Evolutionary conservation across 2,113 vertebrate species (phyloP).

Genomic region (Psammodynastes pulverulentus): DNA sequence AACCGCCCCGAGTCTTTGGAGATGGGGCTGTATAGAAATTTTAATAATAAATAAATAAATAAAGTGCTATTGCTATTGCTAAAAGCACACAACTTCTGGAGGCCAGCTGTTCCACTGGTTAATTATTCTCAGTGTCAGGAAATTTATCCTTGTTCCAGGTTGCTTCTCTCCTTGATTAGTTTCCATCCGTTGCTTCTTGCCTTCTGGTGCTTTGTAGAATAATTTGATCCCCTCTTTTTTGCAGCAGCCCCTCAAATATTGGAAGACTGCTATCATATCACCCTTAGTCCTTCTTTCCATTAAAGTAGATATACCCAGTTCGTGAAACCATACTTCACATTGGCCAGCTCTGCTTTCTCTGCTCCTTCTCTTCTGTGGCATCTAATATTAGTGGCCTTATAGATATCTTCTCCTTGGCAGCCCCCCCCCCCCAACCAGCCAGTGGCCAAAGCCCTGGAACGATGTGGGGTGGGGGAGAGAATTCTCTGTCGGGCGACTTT

Average conservation of each 20-base stretch:
- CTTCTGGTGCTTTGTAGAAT: background rate
- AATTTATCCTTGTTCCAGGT: background rate
- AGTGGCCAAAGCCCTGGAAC: slow-evolving; percentile 14
- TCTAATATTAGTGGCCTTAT: background rate
- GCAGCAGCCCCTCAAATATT: background rate
- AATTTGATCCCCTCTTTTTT: background rate
- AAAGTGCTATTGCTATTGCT: too few species aligned
- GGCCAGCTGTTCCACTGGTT: too few species aligned
- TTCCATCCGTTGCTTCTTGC: background rate
- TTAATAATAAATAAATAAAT: too few species aligned
- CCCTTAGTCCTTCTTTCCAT: background rate
- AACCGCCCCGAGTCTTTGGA: too few species aligned
- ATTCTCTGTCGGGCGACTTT: background rate
- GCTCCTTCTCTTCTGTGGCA: rapidly evolving
- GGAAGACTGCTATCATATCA: background rate
- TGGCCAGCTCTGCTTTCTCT: background rate
- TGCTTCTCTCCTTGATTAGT: background rate
- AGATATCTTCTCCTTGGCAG: background rate
- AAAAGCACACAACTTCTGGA: too few species aligned
- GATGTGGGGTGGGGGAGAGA: background rate
- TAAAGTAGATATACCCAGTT: background rate
- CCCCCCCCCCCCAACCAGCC: background rate
- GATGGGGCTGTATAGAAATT: too few species aligned
- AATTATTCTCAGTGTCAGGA: too few species aligned
- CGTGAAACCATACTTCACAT: background rate